Base-by-base conservation (phyloP, 2,797 vertebrate species). In the Karalla daura region DNA sequence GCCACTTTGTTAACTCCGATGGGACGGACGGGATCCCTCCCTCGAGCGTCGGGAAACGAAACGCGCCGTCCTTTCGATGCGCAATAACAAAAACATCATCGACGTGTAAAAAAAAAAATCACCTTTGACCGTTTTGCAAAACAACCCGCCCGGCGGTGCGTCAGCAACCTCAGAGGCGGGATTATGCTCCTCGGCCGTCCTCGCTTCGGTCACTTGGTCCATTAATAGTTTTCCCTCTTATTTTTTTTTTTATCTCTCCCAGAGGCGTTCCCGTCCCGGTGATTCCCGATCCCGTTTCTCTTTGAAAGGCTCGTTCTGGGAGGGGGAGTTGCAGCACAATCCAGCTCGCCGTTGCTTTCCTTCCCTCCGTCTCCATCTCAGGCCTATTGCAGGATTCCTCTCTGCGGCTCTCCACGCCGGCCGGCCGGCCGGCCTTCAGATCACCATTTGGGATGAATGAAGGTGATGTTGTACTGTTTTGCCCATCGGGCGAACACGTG, bases 401-500 rank as follows among this genome's bases (percentile, higher is more conserved):
- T 47, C 14, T 20, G 6, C 13, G 15, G 12, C 47, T 14, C 51
- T 18, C 6, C 5, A n/a, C n/a, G n/a, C n/a, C n/a, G n/a, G n/a
- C n/a, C n/a, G n/a, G n/a, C n/a, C n/a, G n/a, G n/a, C n/a, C n/a
- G n/a, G n/a, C n/a, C n/a, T n/a, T n/a, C 23, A 17, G 4, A 9
- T 94, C 88, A 93, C 98, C 98, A 99, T 23, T 82, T 73, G 0
- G 98, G 98, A 78, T 97, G 92, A 50, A 90, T 89, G 89, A 98
- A 99, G 71, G 95, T 96, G 93, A 99, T 96, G 90, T 98, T 98
- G 71, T 98, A 99, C 66, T 91, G 94, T 79, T 94, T 87, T 7
- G 98, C 96, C 98, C 98, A 99, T 76, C 93, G 95, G 17, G 94
- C 94, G 58, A 99, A 99, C 87, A 99, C 98, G 21, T 94, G 93